Conservation (phyloP, 2,797 vertebrate species). For the Otolemur crassicaudatus region DNA sequence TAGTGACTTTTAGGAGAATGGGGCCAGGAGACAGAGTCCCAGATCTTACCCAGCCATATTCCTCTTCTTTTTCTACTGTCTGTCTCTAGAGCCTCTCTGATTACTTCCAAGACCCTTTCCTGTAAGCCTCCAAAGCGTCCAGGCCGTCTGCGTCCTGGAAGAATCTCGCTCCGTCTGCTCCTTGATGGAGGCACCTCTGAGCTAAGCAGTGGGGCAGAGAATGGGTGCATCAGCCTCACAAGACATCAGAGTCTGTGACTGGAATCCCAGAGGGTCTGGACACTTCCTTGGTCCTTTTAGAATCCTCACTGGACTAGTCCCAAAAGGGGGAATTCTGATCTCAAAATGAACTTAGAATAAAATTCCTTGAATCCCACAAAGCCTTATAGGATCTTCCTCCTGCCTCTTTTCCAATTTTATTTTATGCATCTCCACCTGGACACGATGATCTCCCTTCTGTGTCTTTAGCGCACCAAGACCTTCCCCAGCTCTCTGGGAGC, state of each 20-base stretch:
- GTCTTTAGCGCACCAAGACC: not conserved
- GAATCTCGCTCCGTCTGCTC: not conserved
- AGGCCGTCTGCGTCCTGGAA: not conserved
- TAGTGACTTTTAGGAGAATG: not conserved
- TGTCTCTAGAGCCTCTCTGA: not conserved
- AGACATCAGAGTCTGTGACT: not conserved
- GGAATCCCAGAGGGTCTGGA: not conserved
- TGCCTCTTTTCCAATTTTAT: not conserved
- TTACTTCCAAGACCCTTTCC: not conserved
- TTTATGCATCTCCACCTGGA: not conserved
- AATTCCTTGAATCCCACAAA: not conserved
- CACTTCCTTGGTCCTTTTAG: not conserved
- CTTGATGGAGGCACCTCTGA: not conserved
- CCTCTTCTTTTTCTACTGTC: not conserved
- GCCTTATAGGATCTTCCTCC: not conserved
- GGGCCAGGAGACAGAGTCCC: not conserved
- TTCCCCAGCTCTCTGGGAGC: not conserved
- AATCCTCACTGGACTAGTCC: not conserved
- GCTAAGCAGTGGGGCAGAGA: not conserved
- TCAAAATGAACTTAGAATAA: not conserved
- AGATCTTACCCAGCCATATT: accelerated
- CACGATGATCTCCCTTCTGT: not conserved
- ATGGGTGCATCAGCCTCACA: not conserved
- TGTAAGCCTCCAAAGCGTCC: not conserved
- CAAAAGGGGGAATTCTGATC: not conserved